Evolutionary conservation across 2,113 vertebrate genomes (phyloP).

Genomic region (Gila orcuttii): DNA sequence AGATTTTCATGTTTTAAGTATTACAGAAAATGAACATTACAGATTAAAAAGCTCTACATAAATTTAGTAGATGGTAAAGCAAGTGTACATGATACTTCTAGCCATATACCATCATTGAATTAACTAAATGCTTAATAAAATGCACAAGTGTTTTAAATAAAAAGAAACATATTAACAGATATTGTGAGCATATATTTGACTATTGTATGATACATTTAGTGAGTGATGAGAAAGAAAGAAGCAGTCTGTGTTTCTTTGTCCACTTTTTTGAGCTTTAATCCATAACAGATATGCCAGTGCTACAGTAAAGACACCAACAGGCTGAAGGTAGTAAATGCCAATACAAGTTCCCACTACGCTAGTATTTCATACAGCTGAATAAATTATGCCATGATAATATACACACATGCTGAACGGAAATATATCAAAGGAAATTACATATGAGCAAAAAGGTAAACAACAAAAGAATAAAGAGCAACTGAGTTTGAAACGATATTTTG

Average conservation of each 20-base stretch:
- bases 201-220: slow-evolving; percentile 5
- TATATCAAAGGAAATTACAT: slow-evolving; percentile 76
- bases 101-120: background rate
- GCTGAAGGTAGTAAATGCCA: slow-evolving; percentile 91
- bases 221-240: slow-evolving; percentile 31
- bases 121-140: slow-evolving; percentile 8
- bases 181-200: background rate
- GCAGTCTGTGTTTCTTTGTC: slow-evolving; percentile 49
- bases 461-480: slow-evolving; percentile 53
- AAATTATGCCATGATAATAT: slow-evolving; percentile 95
- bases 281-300: slow-evolving; percentile 92
- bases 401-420: slow-evolving; percentile 79
- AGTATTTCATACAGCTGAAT: slow-evolving; percentile 96
- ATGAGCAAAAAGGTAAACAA: slow-evolving; percentile 68
- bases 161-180: background rate
- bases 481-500: slow-evolving; percentile 34
- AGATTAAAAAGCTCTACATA: slow-evolving; percentile 23
- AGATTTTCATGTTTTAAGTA: slow-evolving; percentile 45
- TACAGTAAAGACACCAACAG: slow-evolving; percentile 93
- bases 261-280: slow-evolving; percentile 84
- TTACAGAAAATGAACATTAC: slow-evolving; percentile 45
- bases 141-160: background rate
- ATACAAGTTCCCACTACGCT: slow-evolving; percentile 89
- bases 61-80: slow-evolving; percentile 22
- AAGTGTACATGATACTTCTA: background rate